Conservation (phyloP, 2,113 vertebrate genomes). For the Irena cyanogastra region DNA sequence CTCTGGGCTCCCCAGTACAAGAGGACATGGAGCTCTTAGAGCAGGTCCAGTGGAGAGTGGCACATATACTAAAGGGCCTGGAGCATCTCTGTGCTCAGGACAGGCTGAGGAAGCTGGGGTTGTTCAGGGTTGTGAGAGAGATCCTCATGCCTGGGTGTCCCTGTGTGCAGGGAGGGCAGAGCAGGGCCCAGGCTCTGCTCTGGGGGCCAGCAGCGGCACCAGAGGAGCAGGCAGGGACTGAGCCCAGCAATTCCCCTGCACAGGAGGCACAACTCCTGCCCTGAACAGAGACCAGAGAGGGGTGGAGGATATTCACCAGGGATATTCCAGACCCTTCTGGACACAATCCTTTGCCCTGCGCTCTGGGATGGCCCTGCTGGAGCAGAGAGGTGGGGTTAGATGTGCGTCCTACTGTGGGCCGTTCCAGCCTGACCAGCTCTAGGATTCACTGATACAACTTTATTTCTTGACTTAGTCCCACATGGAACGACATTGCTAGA, state of each 20-base stretch:
- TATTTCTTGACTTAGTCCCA: neutral
- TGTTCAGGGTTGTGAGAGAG: neutral
- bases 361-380: neutral
- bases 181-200: neutral
- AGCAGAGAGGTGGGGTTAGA: neutral
- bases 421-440: neutral
- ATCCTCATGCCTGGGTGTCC: neutral
- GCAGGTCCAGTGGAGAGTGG: rapidly evolving
- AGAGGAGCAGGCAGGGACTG: neutral
- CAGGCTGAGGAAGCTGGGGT: neutral
- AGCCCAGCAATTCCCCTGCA: neutral
- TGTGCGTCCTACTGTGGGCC: no score
- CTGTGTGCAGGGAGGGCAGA: neutral
- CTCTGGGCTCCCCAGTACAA: neutral
- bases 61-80: neutral
- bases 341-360: neutral
- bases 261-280: neutral
- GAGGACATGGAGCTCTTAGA: neutral
- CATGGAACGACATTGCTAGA: neutral
- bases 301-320: no score
- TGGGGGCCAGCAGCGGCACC: neutral
- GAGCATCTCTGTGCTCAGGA: neutral
- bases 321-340: neutral
- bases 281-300: neutral
- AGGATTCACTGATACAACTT: neutral